A percentile compares a stretch with the other conserved stretches of the same genome.
Conservation (phyloP, 2,797 vertebrate species). For the Gymnoscopelus microlampas region DNA sequence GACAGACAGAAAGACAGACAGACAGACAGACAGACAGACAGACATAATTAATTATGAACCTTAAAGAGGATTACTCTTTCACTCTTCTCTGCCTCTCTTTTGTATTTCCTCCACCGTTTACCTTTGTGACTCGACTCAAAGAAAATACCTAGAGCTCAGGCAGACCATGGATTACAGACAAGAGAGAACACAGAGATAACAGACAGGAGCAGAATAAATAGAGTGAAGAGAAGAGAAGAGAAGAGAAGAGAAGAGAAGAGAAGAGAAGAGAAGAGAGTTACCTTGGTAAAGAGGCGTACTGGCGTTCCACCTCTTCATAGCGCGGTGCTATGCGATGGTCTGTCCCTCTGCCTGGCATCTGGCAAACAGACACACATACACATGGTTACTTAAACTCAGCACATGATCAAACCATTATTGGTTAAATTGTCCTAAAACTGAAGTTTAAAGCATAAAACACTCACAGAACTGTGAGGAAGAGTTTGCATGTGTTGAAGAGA, state of each 20-base stretch:
- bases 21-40: background rate
- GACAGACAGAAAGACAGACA: background rate
- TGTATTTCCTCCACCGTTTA: too few relatives aligned
- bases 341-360: slow-evolving; percentile 87
- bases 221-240: background rate
- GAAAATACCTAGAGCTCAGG: too few relatives aligned
- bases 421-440: too few relatives aligned
- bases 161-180: too few relatives aligned
- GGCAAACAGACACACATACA: slow-evolving; percentile 62
- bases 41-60: slow-evolving; percentile 48
- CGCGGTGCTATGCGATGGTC: slow-evolving; percentile 83
- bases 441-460: too few relatives aligned
- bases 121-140: background rate
- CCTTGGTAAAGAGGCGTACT: slow-evolving; percentile 94
- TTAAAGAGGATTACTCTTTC: slow-evolving; percentile 11
- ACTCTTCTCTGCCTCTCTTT: too few relatives aligned
- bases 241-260: background rate
- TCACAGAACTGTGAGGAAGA: too few relatives aligned
- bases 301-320: slow-evolving; percentile 90
- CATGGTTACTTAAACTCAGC: too few relatives aligned
- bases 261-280: slow-evolving; percentile 57
- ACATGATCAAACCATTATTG: too few relatives aligned
- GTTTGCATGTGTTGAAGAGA: too few relatives aligned
- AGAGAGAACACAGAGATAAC: background rate
- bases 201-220: background rate